Evolutionary conservation across 1,140 invertebrate species (phyloP).

Genomic region (Ganaspis sp.): DNA sequence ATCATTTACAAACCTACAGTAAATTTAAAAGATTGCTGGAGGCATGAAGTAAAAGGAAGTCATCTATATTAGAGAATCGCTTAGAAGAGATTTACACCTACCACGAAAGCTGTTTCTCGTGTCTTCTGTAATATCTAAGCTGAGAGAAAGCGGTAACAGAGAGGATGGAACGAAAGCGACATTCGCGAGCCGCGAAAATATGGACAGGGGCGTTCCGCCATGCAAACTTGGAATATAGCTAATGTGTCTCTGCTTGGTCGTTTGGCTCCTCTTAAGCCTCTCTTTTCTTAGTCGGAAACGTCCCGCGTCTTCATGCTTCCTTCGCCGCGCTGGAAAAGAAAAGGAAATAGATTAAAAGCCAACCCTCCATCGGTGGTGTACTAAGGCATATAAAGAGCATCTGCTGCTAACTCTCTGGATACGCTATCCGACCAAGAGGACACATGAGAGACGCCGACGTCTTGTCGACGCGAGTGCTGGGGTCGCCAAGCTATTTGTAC

Average conservation of each 20-base stretch:
- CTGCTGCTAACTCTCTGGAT: conserved; percentile 50
- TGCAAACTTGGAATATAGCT: conserved; percentile 72
- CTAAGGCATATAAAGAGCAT: conserved; percentile 52
- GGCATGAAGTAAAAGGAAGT: background rate
- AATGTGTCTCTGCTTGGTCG: conserved; percentile 64
- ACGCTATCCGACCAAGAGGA: conserved; percentile 50
- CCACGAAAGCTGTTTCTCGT: conserved; percentile 50
- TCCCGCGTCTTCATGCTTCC: conserved; percentile 31
- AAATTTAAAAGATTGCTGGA: too few relatives aligned
- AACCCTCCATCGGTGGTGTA: conserved; percentile 45
- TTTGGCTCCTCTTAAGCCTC: conserved; percentile 47
- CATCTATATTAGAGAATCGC: background rate
- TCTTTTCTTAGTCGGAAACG: conserved; percentile 48
- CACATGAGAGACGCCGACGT: conserved; percentile 64
- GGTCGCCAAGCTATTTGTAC: conserved; percentile 62
- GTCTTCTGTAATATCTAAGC: conserved; percentile 56
- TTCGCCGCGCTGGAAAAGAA: conserved; percentile 50
- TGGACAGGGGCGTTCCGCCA: conserved; percentile 71
- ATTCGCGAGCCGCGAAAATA: conserved; percentile 45
- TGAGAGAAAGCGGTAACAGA: conserved; percentile 39
- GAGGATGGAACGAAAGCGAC: conserved; percentile 33
- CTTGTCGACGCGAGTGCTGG: conserved; percentile 56
- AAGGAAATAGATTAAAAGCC: conserved; percentile 62
- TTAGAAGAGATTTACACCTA: conserved; percentile 54
- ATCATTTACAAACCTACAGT: too few relatives aligned